A percentile compares a stretch with the other conserved stretches of the same genome.
Conservation (phyloP, 1,140 invertebrate species). For the Papilio polyxenes region DNA sequence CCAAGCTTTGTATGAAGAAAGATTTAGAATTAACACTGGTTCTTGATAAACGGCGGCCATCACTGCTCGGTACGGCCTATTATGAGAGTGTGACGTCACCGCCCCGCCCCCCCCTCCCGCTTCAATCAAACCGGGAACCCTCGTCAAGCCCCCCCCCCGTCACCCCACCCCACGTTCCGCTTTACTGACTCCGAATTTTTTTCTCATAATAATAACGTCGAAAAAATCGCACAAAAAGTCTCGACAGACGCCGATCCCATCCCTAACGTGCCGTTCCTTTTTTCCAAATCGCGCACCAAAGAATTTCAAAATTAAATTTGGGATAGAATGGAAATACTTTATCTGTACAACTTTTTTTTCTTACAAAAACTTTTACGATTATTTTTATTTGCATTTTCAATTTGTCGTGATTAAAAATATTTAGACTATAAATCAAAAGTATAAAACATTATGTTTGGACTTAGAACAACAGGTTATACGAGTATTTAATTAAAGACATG, state of each 20-base stretch:
- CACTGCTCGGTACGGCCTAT: conserved; percentile 78
- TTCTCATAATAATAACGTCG: conserved; percentile 80
- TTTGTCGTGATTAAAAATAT: conserved; percentile 3
- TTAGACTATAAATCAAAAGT: background rate
- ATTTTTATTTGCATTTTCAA: conserved; percentile 12
- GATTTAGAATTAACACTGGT: conserved; percentile 65
- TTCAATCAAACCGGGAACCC: conserved; percentile 80
- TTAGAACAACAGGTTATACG: background rate
- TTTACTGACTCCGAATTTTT: conserved; percentile 79
- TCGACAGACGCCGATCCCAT: conserved; percentile 75
- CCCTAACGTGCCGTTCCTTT: conserved; percentile 69
- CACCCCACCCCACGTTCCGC: conserved; percentile 76
- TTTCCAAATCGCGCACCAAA: conserved; percentile 58
- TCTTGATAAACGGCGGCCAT: conserved; percentile 79
- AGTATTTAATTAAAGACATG: conserved; percentile 1
- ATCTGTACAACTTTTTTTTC: conserved; percentile 33
- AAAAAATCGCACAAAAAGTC: conserved; percentile 80
- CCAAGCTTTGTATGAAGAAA: conserved; percentile 57
- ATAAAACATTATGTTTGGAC: background rate
- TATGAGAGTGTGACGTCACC: conserved; percentile 79
- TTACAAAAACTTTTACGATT: conserved; percentile 33
- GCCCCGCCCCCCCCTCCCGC: conserved; percentile 75
- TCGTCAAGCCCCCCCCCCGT: conserved; percentile 76
- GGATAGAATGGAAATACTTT: conserved; percentile 43
- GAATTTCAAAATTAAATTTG: conserved; percentile 72